A percentile compares a stretch with the other conserved stretches of the same genome.
phyloP scores from a whole-genome alignment of 2,113 vertebrate species.

The Hippocampus guttulatus region DNA sequence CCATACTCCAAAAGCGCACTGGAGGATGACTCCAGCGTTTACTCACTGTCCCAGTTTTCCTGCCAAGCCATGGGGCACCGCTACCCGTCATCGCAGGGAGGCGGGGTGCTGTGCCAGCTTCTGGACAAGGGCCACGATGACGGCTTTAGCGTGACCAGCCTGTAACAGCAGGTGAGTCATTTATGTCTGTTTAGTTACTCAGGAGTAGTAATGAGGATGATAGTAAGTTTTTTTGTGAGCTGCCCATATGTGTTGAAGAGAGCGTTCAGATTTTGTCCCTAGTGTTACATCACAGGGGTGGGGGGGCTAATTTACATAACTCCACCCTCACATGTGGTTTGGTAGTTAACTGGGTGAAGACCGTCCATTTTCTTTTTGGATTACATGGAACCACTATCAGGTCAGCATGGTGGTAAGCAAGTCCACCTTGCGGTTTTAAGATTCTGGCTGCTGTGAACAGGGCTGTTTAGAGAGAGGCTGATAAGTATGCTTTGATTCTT shows the following conservation, averaged over 20 bases:
- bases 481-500: no score
- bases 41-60: constrained; percentile 83
- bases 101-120: constrained; percentile 92
- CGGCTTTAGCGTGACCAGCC: constrained; percentile 98
- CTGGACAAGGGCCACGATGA: constrained; percentile 91
- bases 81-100: constrained; percentile 84
- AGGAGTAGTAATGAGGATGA: background rate
- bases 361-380: background rate
- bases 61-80: constrained; percentile 76
- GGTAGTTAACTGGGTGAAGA: background rate
- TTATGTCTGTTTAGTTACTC: background rate
- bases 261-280: background rate
- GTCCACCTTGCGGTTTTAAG: no score
- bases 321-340: background rate
- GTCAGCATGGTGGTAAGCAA: no score
- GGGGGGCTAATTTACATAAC: background rate
- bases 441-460: no score
- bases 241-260: background rate
- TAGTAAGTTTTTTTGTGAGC: background rate
- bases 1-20: constrained; percentile 73
- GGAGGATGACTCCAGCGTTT: constrained; percentile 87
- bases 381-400: no score
- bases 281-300: background rate
- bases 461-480: no score
- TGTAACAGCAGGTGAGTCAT: constrained; percentile 83